phyloP scores from a whole-genome alignment of 2,888 invertebrate species.

The Argyra leucocephala region DNA sequence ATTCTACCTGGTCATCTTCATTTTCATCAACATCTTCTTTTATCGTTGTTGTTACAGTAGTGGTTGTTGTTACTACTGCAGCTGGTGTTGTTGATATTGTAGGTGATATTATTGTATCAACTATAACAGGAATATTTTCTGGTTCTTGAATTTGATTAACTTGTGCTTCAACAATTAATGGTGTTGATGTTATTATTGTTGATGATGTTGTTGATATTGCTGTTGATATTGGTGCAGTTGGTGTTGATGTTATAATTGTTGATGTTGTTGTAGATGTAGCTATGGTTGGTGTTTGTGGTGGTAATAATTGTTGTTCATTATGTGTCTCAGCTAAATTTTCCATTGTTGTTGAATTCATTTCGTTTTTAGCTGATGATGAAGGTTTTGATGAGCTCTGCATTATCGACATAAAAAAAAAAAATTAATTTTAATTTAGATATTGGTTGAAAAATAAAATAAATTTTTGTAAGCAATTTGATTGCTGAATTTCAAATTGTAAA shows the following conservation, averaged over 20 bases:
- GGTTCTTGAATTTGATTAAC: slow-evolving; percentile 19
- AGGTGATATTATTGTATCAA: neutral
- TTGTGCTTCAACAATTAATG: slow-evolving; percentile 18
- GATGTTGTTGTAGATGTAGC: slow-evolving; percentile 17
- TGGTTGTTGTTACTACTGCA: neutral
- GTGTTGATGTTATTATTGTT: slow-evolving; percentile 23
- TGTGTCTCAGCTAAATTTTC: slow-evolving; percentile 32
- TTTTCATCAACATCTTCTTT: slow-evolving; percentile 55
- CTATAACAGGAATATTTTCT: neutral
- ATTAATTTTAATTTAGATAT: neutral
- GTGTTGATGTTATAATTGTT: neutral
- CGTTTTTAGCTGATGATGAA: slow-evolving; percentile 28
- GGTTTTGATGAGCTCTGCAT: slow-evolving; percentile 31
- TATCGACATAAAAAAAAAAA: neutral
- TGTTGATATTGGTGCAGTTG: neutral
- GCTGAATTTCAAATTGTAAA: no score
- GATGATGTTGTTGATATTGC: slow-evolving; percentile 22
- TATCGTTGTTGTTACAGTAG: slow-evolving; percentile 20
- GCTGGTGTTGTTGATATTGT: neutral
- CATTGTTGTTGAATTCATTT: slow-evolving; percentile 32
- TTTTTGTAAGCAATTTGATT: no score
- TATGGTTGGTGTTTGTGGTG: slow-evolving; percentile 25
- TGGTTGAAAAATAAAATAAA: no score
- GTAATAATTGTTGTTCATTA: slow-evolving; percentile 26
- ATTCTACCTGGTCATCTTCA: slow-evolving; percentile 55